Percentiles rank a stretch among this genome's conserved stretches.
These are phyloP conservation scores for Squalus acanthias DNA, from an alignment of 2,797 vertebrate genomes.

Conservation along the genomic window DNA sequence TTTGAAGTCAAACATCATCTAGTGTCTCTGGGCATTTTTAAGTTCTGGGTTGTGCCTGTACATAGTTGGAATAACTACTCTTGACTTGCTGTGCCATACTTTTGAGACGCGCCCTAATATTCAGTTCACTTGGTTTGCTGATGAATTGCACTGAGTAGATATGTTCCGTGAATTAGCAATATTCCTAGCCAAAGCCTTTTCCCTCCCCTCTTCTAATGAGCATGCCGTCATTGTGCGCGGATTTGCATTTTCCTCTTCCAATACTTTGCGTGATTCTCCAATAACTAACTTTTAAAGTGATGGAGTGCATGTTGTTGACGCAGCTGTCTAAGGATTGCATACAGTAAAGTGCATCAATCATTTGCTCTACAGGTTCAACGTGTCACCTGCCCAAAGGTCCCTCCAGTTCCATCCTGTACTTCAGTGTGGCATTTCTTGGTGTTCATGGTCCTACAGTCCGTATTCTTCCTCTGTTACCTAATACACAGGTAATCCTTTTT, in stretches of 20 bases:
- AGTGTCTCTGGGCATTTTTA: not conserved
- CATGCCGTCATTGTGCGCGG: not conserved
- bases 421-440: constrained; percentile 39
- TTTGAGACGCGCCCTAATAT: not conserved
- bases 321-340: not conserved
- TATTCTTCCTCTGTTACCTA: constrained; percentile 38
- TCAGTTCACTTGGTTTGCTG: not conserved
- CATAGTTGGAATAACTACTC: not conserved
- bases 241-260: not conserved
- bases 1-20: not conserved
- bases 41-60: not conserved
- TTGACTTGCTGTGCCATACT: not conserved
- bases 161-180: not conserved
- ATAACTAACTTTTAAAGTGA: not conserved
- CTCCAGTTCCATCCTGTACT: constrained; percentile 37
- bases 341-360: not conserved
- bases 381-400: constrained; percentile 37
- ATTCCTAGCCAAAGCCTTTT: no score
- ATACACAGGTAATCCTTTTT: constrained; percentile 38
- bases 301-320: not conserved
- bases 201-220: no score
- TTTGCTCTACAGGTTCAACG: constrained; percentile 11
- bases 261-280: not conserved
- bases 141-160: not conserved
- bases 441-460: constrained; percentile 40